These are phyloP conservation scores for Leptopterna dolabrata DNA, from an alignment of 2,888 invertebrate genomes.

Conservation along the genomic window DNA sequence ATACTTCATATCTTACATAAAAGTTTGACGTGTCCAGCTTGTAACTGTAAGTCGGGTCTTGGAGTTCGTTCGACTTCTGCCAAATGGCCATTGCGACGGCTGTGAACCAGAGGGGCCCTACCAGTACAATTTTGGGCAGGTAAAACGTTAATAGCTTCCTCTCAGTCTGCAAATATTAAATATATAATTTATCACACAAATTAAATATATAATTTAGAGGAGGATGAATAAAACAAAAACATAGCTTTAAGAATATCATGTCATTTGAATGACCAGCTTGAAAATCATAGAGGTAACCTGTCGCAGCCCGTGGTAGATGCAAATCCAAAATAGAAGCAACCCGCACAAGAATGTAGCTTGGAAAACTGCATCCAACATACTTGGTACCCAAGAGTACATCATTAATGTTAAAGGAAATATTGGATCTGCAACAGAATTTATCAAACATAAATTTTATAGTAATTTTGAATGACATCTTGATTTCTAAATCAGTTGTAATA, in stretches of 20 bases:
- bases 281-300: slow-evolving; percentile 78
- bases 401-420: slow-evolving; percentile 91
- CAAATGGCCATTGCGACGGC: slow-evolving; percentile 87
- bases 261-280: too few species aligned
- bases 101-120: slow-evolving; percentile 87
- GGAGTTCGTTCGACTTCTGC: slow-evolving; percentile 88
- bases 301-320: slow-evolving; percentile 93
- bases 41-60: slow-evolving; percentile 94
- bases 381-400: slow-evolving; percentile 88
- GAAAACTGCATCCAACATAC: slow-evolving; percentile 89
- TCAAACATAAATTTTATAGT: not conserved
- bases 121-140: slow-evolving; percentile 87
- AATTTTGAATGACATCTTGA: too few species aligned
- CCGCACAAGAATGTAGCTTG: slow-evolving; percentile 91
- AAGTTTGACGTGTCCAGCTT: slow-evolving; percentile 85
- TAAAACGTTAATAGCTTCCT: slow-evolving; percentile 88
- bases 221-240: too few species aligned
- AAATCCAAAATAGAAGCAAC: slow-evolving; percentile 93
- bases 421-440: slow-evolving; percentile 79
- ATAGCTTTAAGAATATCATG: too few species aligned
- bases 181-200: too few species aligned
- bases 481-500: too few species aligned
- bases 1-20: slow-evolving; percentile 79
- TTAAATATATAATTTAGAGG: too few species aligned
- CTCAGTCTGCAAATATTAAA: slow-evolving; percentile 78